These are phyloP conservation scores for Apodemia duryi DNA, from an alignment of 2,888 invertebrate genomes.

Conservation along the genomic window DNA sequence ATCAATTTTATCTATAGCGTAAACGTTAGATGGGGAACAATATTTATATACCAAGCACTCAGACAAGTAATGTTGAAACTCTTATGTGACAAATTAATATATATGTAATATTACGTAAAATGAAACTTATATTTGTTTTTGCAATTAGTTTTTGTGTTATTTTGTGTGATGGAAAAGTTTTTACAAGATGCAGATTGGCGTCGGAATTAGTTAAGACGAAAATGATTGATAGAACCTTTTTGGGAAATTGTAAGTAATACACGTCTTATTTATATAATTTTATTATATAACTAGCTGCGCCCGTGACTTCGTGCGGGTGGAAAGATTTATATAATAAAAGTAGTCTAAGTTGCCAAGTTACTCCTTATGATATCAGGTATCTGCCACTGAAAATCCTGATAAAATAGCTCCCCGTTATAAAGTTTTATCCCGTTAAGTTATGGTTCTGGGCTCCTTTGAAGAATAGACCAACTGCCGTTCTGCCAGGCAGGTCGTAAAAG, in stretches of 20 bases:
- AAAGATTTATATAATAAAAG: too few relatives aligned
- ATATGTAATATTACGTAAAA: conserved; percentile 9
- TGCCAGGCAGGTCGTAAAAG: too few relatives aligned
- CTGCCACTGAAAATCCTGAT: too few relatives aligned
- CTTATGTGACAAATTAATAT: not conserved
- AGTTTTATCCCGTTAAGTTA: too few relatives aligned
- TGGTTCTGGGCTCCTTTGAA: too few relatives aligned
- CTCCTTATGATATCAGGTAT: too few relatives aligned
- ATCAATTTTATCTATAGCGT: conserved; percentile 6
- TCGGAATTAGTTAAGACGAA: conserved; percentile 39
- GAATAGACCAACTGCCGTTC: too few relatives aligned
- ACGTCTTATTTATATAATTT: not conserved
- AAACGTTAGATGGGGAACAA: not conserved
- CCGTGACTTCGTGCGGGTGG: too few relatives aligned
- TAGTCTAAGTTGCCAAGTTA: too few relatives aligned
- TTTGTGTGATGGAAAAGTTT: conserved; percentile 37
- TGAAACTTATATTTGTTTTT: conserved; percentile 25
- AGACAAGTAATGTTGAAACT: conserved; percentile 11
- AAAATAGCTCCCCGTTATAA: too few relatives aligned
- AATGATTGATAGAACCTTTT: conserved; percentile 44
- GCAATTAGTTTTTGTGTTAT: conserved; percentile 19
- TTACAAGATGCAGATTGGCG: conserved; percentile 49
- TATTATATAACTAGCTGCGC: not conserved
- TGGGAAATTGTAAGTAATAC: conserved; percentile 51
- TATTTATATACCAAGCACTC: conserved; percentile 9